A percentile compares a stretch with the other conserved stretches of the same genome.
phyloP scores from a whole-genome alignment of 2,888 invertebrate genomes.

The Polyommatus iphigenia region DNA sequence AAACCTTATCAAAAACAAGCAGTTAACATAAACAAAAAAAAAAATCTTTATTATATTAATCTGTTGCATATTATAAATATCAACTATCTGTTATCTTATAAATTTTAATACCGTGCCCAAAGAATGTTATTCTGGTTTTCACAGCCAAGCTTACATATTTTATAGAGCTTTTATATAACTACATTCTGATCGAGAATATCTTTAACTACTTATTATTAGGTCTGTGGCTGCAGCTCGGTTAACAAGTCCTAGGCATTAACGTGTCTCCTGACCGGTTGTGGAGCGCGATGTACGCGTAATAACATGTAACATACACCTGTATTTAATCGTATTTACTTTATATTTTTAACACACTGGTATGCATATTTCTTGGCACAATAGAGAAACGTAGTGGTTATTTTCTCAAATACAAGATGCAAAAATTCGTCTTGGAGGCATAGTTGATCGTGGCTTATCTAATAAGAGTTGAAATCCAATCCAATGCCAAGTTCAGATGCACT shows the following conservation, averaged over 20 bases:
- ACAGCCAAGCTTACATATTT: background rate
- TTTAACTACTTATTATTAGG: background rate
- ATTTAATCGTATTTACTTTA: background rate
- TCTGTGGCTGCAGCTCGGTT: background rate
- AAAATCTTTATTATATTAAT: too few relatives aligned
- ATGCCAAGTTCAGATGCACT: too few relatives aligned
- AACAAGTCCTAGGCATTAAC: slow-evolving; percentile 2
- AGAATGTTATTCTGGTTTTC: background rate
- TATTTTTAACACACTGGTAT: background rate
- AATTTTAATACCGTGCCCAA: background rate
- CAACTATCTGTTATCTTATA: too few relatives aligned
- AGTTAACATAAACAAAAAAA: too few relatives aligned
- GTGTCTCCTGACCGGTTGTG: slow-evolving; percentile 2
- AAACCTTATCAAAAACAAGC: too few relatives aligned
- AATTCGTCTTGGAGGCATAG: too few relatives aligned
- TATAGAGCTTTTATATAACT: background rate
- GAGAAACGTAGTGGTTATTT: too few relatives aligned
- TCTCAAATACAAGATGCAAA: too few relatives aligned
- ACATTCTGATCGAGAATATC: background rate
- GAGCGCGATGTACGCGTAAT: background rate
- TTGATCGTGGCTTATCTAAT: too few relatives aligned
- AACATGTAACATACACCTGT: background rate
- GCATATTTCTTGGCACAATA: too few relatives aligned
- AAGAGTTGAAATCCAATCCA: too few relatives aligned
- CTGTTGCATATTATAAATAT: too few relatives aligned